Percentiles rank a stretch among this genome's conserved stretches.
phyloP scores from a whole-genome alignment of 2,797 vertebrate genomes.

The Notolepis coatsorum region DNA sequence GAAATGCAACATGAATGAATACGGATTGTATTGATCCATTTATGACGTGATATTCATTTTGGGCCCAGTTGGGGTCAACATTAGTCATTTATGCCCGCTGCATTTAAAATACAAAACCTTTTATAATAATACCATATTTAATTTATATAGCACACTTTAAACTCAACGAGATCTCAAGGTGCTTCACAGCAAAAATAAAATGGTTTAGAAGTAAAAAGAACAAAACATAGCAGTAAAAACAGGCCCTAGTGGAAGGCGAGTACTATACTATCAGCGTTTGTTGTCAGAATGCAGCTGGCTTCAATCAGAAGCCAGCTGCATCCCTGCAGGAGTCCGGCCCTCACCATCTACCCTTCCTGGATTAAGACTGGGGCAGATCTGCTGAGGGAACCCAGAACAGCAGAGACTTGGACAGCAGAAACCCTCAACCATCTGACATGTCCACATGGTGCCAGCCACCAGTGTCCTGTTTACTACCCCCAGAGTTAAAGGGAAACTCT shows the following conservation, averaged over 20 bases:
- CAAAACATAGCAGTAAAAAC: background rate
- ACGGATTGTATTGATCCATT: no score
- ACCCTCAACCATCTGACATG: conserved; percentile 72
- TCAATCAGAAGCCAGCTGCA: conserved; percentile 51
- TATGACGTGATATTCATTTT: no score
- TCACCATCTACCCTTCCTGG: conserved; percentile 60
- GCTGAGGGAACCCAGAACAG: conserved; percentile 61
- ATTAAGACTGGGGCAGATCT: conserved; percentile 66
- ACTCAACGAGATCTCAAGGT: no score
- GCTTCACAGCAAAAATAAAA: conserved; percentile 2
- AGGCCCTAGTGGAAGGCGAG: background rate
- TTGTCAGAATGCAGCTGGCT: background rate
- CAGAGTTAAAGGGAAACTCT: background rate
- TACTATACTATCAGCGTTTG: background rate
- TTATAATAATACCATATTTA: no score
- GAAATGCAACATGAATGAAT: no score
- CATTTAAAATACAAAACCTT: no score
- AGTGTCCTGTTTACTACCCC: background rate
- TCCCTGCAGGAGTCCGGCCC: conserved; percentile 57
- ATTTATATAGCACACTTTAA: no score
- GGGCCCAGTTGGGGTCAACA: no score
- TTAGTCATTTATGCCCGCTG: no score
- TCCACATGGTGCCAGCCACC: conserved; percentile 66
- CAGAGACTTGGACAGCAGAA: conserved; percentile 68
- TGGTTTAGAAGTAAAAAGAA: background rate